Evolutionary conservation across 2,888 invertebrate species (phyloP), one percentile per base, ranked within the genome.

Genomic region (Xanthia togata): DNA sequence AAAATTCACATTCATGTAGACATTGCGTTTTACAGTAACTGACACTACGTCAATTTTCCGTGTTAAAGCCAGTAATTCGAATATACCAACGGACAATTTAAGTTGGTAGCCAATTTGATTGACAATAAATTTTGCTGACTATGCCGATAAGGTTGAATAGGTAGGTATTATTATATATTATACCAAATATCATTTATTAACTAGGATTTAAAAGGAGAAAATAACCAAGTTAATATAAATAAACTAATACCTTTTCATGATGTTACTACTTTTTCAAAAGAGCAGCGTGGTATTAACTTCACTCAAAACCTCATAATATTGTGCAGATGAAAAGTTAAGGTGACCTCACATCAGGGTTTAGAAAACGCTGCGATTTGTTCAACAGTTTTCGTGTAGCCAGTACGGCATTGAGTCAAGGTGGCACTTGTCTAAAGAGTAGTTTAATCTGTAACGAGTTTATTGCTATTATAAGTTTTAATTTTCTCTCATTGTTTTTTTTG

Each of bases 231-330:
- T 41, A 50, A 79, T 55, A 41, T 70, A 44, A 50, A 44, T 62
- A 71, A 68, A 71, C 31, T 38, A 55, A 14, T 20, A 38, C 3
- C 41, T 8, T 14, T 23, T 47, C 23, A 62, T 50, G 26, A 69
- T 47, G 57, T 55, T 41, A 44, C 38, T 44, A 69, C 64, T 65
- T 70, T 41, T 31, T 38, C 35, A 44, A 73, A 79, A 79, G 64
- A 79, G 26, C 59, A 60, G 4, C 35, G 35, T 5, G 35, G 4
- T 74, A 79, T 70, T 74, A 79, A 70, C 60, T 74, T 79, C 26
- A n/a, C 50, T 67, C 65, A 14, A n/a, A 41, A 55, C 17, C 47
- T 64, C 65, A 75, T 80, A 75, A 75, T 80, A 75, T 70, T 67
- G 60, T 75, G 60, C 50, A 67, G 63, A 73, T 79, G 60, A 79